phyloP scores from a whole-genome alignment of 2,113 vertebrate genomes.

The Anser brachyrhynchus region DNA sequence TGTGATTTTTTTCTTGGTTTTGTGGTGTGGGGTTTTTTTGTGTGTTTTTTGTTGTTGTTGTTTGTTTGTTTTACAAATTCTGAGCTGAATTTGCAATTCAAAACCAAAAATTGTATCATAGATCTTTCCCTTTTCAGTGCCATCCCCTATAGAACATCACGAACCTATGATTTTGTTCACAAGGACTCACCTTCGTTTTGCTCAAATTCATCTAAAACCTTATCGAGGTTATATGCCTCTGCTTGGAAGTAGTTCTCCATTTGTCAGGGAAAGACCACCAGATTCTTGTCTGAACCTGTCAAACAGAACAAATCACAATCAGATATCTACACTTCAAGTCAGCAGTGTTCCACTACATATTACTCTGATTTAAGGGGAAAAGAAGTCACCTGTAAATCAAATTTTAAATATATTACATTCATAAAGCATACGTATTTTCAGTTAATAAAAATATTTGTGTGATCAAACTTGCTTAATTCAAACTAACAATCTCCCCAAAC shows the following conservation, averaged over 20 bases:
- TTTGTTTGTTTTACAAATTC: neutral
- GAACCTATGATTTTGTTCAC: neutral
- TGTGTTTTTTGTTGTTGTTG: no score
- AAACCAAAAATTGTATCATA: neutral
- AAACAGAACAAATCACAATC: slow-evolving; percentile 44
- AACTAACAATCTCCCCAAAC: neutral
- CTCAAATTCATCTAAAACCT: slow-evolving; percentile 99
- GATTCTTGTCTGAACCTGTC: slow-evolving; percentile 83
- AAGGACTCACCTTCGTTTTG: slow-evolving; percentile 94
- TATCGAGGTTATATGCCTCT: slow-evolving; percentile 99
- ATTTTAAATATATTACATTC: neutral
- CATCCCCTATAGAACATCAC: neutral
- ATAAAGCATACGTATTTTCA: neutral
- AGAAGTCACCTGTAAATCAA: neutral
- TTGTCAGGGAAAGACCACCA: slow-evolving; percentile 88
- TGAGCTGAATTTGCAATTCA: neutral
- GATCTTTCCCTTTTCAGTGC: neutral
- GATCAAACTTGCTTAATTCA: neutral
- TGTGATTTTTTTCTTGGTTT: no score
- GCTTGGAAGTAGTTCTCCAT: slow-evolving; percentile 99
- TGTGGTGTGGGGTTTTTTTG: no score
- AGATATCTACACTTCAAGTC: slow-evolving; percentile 1
- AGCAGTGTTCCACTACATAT: neutral
- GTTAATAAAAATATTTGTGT: neutral
- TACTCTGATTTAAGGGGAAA: neutral